Evolutionary conservation across 2,113 vertebrate genomes (phyloP), one percentile per base, ranked within the genome.

Genomic region (Calyptommatus sinebrachiatus): DNA sequence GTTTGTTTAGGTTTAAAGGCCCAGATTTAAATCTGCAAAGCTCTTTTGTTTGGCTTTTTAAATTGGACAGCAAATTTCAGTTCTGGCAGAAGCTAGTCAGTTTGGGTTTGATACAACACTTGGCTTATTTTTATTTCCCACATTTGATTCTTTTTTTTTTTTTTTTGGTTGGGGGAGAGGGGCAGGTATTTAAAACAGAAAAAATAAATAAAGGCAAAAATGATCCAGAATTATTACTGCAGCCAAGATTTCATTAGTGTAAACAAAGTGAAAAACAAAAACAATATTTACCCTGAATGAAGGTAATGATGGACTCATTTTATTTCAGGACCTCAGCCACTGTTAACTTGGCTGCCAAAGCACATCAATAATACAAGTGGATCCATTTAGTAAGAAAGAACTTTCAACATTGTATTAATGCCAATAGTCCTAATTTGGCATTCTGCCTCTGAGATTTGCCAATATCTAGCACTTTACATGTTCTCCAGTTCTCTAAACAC

Each of bases 231-330:
- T 77, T 63, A 76, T 77, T 28, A 31, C 79, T 28, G 35, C 29
- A 73, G 26, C 65, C 71, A 45, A 71, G 48, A 80, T 77, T 86
- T 89, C 81, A 86, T 84, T 83, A 85, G 75, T 61, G 57, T 63
- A 46, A n/a, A 45, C 60, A 71, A 77, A 70, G 29, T 67, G 67
- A 86, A 85, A 83, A 83, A 83, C 50, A 85, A 80, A 21, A 57
- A 35, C 57, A 81, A 48, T 71, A 5, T 35, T 76, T 73, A 28
- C 46, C 69, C 68, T 86, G 73, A 61, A 81, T 26, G 70, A 79
- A 84, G 63, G 65, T 87, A 84, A 76, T 60, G 70, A 79, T 72
- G 63, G 48, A 22, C 68, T 80, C 67, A 75, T 82, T 85, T 81
- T 18, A 71, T 71, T 48, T 24, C 31, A 48, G 11, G 2, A 71